Percentiles rank a stretch among this genome's conserved stretches.
phyloP scores from a whole-genome alignment of 2,113 vertebrate species.

The Phrynosoma platyrhinos region DNA sequence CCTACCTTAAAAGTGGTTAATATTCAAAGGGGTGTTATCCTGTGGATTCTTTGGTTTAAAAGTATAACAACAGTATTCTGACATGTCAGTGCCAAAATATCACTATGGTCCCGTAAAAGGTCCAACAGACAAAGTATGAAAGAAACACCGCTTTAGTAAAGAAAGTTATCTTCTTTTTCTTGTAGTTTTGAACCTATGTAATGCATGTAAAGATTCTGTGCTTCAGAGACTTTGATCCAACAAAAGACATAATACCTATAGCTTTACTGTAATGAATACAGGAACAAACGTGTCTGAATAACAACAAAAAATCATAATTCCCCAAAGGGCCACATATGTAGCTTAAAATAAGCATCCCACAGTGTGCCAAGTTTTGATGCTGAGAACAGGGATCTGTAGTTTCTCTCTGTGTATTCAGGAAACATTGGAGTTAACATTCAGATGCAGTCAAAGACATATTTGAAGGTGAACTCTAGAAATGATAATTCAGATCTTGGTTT shows the following conservation, averaged over 20 bases:
- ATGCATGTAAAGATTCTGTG: rapidly evolving
- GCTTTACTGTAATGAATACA: background rate
- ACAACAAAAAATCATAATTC: background rate
- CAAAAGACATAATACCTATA: background rate
- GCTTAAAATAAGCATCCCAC: background rate
- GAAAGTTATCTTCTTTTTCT: background rate
- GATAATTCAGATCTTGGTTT: too few relatives aligned
- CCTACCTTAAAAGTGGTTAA: conserved; percentile 30
- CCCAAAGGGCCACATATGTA: background rate
- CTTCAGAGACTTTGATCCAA: background rate
- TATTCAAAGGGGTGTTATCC: background rate
- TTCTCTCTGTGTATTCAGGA: background rate
- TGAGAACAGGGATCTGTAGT: background rate
- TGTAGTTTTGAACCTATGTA: background rate
- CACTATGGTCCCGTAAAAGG: background rate
- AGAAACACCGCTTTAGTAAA: background rate
- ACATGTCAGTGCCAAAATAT: conserved; percentile 16
- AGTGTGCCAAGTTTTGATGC: background rate
- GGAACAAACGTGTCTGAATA: background rate
- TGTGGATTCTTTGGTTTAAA: rapidly evolving
- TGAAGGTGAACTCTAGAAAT: too few relatives aligned
- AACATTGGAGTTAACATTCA: background rate
- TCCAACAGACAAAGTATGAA: conserved; percentile 7
- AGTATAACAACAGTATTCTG: rapidly evolving
- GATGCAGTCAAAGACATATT: background rate